Percentiles rank a stretch among this genome's conserved stretches.
phyloP scores from a whole-genome alignment of 2,113 vertebrate species.

The Dinomys branickii region DNA sequence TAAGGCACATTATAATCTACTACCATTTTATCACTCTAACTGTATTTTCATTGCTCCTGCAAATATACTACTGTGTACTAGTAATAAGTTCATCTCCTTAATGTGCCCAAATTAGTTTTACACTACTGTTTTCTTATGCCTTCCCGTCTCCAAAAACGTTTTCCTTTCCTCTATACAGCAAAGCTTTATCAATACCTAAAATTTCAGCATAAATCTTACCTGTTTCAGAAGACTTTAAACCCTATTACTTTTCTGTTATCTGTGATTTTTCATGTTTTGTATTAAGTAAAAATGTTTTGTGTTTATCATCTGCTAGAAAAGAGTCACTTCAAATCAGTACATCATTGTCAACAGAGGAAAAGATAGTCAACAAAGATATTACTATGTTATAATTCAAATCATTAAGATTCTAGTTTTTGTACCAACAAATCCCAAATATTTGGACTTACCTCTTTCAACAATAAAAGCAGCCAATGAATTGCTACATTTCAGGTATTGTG shows the following conservation, averaged over 20 bases:
- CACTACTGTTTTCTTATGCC: not conserved
- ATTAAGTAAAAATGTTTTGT: constrained; percentile 13
- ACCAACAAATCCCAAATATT: not conserved
- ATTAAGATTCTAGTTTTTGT: constrained; percentile 40
- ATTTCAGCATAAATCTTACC: not conserved
- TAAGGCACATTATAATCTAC: not conserved
- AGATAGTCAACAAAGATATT: constrained; percentile 8
- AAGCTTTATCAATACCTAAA: not conserved
- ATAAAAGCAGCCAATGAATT: constrained; percentile 94
- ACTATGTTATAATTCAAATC: not conserved
- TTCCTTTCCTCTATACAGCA: not conserved
- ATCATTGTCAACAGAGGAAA: not conserved
- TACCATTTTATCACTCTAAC: not conserved
- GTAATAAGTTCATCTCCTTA: not conserved
- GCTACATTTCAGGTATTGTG: constrained; percentile 88
- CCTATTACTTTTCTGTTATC: not conserved
- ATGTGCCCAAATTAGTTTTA: not conserved
- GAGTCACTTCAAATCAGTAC: not conserved
- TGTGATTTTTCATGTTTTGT: not conserved
- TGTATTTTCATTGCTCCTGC: not conserved
- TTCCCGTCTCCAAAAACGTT: not conserved
- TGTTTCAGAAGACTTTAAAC: not conserved
- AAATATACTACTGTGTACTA: not conserved
- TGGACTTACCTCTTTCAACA: constrained; percentile 90
- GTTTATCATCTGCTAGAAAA: constrained; percentile 34